phyloP scores from a whole-genome alignment of 1,140 invertebrate species.

The Metopolophium dirhodum region DNA sequence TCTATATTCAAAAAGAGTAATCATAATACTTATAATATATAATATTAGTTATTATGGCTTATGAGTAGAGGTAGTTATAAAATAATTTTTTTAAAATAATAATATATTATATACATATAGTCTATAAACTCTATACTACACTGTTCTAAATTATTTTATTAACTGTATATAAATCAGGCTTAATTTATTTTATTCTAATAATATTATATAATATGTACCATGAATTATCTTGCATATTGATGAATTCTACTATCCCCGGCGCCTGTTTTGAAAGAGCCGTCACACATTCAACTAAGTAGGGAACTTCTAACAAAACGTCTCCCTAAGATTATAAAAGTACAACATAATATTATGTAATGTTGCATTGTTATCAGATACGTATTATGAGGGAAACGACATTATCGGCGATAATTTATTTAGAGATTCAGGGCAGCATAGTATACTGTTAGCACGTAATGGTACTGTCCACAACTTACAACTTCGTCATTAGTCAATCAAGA shows the following conservation, averaged over 20 bases:
- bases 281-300: slow-evolving; percentile 39
- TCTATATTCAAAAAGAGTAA: neutral
- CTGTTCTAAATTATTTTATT: no score
- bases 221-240: slow-evolving; percentile 21
- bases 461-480: neutral
- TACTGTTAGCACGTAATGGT: neutral
- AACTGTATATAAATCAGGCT: neutral
- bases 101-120: neutral
- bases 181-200: neutral
- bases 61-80: neutral
- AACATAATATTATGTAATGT: neutral
- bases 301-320: slow-evolving; percentile 47
- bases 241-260: neutral
- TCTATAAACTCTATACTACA: neutral
- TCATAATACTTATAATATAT: neutral
- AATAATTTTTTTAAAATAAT: neutral
- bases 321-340: slow-evolving; percentile 28
- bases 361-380: neutral
- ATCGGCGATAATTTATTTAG: neutral
- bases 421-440: neutral
- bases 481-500: neutral
- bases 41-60: neutral
- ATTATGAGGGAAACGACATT: neutral
- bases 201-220: neutral
- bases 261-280: slow-evolving; percentile 9